A percentile compares a stretch with the other conserved stretches of the same genome.
These are phyloP conservation scores for Paedocypris micromegethes DNA, from an alignment of 2,797 vertebrate species.

Conservation along the genomic window DNA sequence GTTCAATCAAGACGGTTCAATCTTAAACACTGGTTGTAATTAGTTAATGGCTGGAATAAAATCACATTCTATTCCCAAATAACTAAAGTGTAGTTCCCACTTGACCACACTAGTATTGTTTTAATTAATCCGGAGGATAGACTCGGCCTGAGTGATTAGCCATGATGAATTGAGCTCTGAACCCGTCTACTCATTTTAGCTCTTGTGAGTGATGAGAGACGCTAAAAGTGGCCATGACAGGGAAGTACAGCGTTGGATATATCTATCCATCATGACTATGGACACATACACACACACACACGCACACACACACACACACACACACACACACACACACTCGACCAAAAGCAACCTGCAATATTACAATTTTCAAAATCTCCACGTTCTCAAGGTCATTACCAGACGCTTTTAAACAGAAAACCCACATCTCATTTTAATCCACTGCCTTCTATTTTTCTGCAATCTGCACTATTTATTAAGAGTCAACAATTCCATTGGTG, in stretches of 20 bases:
- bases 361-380: slow-evolving; percentile 9
- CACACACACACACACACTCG: no score
- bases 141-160: slow-evolving; percentile 46
- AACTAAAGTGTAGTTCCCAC: slow-evolving; percentile 23
- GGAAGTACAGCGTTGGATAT: slow-evolving; percentile 57
- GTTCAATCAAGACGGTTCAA: neutral
- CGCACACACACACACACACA: no score
- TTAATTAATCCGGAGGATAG: slow-evolving; percentile 33
- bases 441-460: neutral
- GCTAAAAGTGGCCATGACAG: slow-evolving; percentile 51
- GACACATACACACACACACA: no score
- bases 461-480: neutral
- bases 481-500: slow-evolving; percentile 2
- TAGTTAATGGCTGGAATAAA: slow-evolving; percentile 26
- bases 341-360: slow-evolving; percentile 19
- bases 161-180: slow-evolving; percentile 60
- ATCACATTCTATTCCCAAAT: slow-evolving; percentile 25
- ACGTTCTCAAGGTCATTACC: slow-evolving; percentile 29
- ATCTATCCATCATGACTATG: slow-evolving; percentile 27
- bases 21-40: slow-evolving; percentile 22
- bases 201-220: slow-evolving; percentile 57
- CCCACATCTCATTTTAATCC: slow-evolving; percentile 10
- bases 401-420: slow-evolving; percentile 9
- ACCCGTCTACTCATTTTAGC: slow-evolving; percentile 57
- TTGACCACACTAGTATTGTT: slow-evolving; percentile 21